These are phyloP conservation scores for Oikopleura albicans DNA, from an alignment of 23 tunicate genomes.

Conservation along the genomic window DNA sequence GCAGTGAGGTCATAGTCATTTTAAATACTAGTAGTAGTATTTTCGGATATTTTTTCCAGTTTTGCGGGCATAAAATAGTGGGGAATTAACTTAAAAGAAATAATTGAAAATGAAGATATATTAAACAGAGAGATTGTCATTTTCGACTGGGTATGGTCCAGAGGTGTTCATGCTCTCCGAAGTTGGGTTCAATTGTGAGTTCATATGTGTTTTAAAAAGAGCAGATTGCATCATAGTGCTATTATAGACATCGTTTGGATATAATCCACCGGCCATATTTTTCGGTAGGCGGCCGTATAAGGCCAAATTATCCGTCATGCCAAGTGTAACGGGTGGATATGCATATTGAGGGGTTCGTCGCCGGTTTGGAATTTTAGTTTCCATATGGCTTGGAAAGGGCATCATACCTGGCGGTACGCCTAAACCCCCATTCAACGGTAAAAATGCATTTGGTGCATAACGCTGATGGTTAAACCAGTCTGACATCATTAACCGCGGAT, in stretches of 20 bases:
- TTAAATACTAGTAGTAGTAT: too few relatives aligned
- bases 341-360: neutral
- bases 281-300: neutral
- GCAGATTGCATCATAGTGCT: neutral
- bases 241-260: neutral
- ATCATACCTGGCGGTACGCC: neutral
- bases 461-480: neutral
- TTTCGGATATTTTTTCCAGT: too few relatives aligned
- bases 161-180: neutral
- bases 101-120: too few relatives aligned
- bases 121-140: too few relatives aligned
- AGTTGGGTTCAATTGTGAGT: neutral
- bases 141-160: too few relatives aligned
- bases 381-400: neutral
- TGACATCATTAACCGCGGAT: neutral
- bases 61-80: too few relatives aligned
- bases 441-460: neutral
- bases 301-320: neutral
- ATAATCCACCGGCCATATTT: neutral
- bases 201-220: neutral
- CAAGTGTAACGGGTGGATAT: neutral
- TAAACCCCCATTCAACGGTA: neutral
- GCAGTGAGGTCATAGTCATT: too few relatives aligned
- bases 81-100: too few relatives aligned
- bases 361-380: neutral